phyloP scores from a whole-genome alignment of 2,888 invertebrate species.

The Dendrolimus houi region DNA sequence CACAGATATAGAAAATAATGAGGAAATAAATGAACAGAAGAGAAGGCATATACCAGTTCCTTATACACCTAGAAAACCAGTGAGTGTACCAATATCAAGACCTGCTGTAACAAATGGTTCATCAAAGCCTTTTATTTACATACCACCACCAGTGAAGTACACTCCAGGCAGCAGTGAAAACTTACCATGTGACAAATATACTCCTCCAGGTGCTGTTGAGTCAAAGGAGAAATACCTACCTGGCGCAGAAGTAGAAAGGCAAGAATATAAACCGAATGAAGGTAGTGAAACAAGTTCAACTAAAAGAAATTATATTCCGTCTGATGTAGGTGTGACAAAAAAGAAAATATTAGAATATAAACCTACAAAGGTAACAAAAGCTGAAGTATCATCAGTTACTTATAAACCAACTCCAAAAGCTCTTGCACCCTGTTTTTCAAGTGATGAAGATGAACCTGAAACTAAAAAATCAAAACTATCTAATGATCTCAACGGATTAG shows the following conservation, averaged over 20 bases:
- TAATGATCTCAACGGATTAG: slow-evolving; percentile 56
- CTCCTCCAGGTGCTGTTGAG: slow-evolving; percentile 51
- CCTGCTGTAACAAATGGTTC: slow-evolving; percentile 49
- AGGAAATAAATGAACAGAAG: slow-evolving; percentile 48
- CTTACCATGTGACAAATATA: slow-evolving; percentile 50
- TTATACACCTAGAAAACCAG: slow-evolving; percentile 67
- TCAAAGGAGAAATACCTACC: slow-evolving; percentile 59
- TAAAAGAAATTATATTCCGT: slow-evolving; percentile 61
- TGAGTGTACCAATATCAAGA: slow-evolving; percentile 47
- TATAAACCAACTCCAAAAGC: slow-evolving; percentile 67
- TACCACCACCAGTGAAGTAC: slow-evolving; percentile 53
- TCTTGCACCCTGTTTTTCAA: slow-evolving; percentile 64
- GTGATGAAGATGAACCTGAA: slow-evolving; percentile 67
- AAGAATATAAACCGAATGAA: slow-evolving; percentile 52
- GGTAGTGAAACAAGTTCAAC: slow-evolving; percentile 25
- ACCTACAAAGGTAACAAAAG: slow-evolving; percentile 50
- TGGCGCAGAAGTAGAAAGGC: slow-evolving; percentile 49
- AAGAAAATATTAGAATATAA: slow-evolving; percentile 65
- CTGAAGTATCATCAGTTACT: slow-evolving; percentile 37
- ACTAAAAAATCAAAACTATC: slow-evolving; percentile 52
- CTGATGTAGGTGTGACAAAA: slow-evolving; percentile 50
- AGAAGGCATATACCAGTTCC: slow-evolving; percentile 70
- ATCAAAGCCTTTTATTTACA: slow-evolving; percentile 56
- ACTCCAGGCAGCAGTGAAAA: slow-evolving; percentile 54
- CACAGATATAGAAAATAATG: slow-evolving; percentile 37